These are phyloP conservation scores for Drosophila anomelani DNA, from an alignment of 2,888 invertebrate genomes.

Conservation along the genomic window DNA sequence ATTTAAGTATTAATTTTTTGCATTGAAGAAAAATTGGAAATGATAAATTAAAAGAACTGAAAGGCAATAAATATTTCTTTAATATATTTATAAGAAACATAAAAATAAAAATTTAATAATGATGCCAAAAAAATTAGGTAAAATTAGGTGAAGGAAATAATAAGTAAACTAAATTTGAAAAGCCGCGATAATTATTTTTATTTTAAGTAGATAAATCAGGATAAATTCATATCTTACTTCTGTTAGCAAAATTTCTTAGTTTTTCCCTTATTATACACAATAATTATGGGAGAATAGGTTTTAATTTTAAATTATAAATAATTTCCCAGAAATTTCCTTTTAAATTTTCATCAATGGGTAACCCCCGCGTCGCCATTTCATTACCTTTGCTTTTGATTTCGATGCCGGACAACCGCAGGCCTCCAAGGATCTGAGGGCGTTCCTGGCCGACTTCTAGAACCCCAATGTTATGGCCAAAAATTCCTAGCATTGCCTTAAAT, in stretches of 20 bases:
- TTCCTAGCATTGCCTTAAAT: constrained; percentile 57
- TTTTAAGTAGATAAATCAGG: no score
- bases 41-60: neutral
- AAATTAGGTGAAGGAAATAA: neutral
- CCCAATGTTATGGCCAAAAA: constrained; percentile 35
- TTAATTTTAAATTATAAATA: neutral
- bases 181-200: no score
- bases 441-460: constrained; percentile 3
- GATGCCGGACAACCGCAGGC: constrained; percentile 53
- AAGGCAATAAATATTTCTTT: neutral
- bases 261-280: no score
- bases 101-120: rapidly evolving
- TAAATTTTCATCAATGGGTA: neutral
- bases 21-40: neutral
- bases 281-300: no score
- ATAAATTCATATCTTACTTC: no score
- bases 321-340: neutral
- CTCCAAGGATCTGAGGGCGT: constrained; percentile 8
- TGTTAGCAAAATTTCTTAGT: no score
- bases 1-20: neutral
- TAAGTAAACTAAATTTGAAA: no score
- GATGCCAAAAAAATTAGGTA: neutral
- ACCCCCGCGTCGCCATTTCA: neutral
- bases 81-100: neutral
- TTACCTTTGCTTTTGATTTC: constrained; percentile 50